Evolutionary conservation across 2,888 invertebrate species (phyloP).

Genomic region (Drosophila prostipennis): DNA sequence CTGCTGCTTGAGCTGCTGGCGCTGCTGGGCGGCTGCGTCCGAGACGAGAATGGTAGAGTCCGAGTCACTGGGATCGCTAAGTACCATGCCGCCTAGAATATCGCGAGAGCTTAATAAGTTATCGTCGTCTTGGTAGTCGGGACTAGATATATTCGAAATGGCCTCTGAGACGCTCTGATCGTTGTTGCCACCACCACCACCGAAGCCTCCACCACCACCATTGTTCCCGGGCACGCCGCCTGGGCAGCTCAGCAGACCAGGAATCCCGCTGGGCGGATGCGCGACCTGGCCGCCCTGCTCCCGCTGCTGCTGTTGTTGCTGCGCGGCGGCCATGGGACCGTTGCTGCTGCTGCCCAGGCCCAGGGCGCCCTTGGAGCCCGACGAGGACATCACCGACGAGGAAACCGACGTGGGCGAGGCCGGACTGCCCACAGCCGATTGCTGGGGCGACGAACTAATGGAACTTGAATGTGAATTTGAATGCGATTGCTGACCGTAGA

Average conservation of each 20-base stretch:
- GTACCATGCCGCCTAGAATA: constrained; percentile 90
- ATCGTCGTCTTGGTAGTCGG: constrained; percentile 95
- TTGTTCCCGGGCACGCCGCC: constrained; percentile 38
- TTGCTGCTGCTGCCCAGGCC: constrained; percentile 66
- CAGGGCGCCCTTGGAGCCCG: constrained; percentile 87
- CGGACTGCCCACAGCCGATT: constrained; percentile 89
- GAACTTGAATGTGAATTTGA: constrained; percentile 84
- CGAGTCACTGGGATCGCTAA: constrained; percentile 95
- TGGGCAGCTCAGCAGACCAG: constrained; percentile 81
- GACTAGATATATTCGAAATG: constrained; percentile 94
- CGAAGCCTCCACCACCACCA: constrained; percentile 52
- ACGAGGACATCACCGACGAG: constrained; percentile 94
- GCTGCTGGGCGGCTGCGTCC: constrained; percentile 86
- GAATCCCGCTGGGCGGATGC: constrained; percentile 64
- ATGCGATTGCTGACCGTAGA: constrained; percentile 80
- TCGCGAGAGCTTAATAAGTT: constrained; percentile 91
- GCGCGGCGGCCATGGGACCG: constrained; percentile 47
- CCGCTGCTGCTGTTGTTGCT: constrained; percentile 58
- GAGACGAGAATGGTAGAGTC: constrained; percentile 94
- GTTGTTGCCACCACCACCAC: constrained; percentile 85
- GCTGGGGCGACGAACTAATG: constrained; percentile 84
- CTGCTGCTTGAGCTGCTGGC: constrained; percentile 79
- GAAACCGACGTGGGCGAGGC: constrained; percentile 94
- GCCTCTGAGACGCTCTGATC: constrained; percentile 94
- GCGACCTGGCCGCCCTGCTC: constrained; percentile 59